A percentile compares a stretch with the other conserved stretches of the same genome.
Conservation (phyloP, 2,797 vertebrate genomes). For the Sphaeramia orbicularis region DNA sequence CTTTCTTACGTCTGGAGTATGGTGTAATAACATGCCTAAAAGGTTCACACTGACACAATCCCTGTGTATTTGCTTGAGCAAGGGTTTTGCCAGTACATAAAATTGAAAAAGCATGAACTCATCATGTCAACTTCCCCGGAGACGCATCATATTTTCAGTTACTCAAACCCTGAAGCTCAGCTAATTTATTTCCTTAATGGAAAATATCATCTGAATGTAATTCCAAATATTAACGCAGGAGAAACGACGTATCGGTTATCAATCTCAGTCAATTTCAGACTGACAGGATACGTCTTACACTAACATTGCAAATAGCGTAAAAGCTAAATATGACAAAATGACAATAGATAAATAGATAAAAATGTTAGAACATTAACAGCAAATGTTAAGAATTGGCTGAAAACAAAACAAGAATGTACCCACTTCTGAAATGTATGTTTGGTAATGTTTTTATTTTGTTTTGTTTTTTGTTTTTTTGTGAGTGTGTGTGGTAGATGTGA, state of each 20-base stretch:
- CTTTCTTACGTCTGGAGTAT: constrained; percentile 26
- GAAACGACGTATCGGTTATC: not conserved
- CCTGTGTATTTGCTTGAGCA: constrained; percentile 16
- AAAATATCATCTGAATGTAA: constrained; percentile 11
- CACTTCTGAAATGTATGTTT: too few species aligned
- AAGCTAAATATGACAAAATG: too few species aligned
- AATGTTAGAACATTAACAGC: too few species aligned
- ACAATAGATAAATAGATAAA: too few species aligned
- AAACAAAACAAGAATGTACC: too few species aligned
- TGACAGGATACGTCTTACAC: too few species aligned
- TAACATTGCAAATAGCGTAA: too few species aligned
- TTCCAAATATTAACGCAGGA: not conserved
- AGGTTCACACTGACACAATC: constrained; percentile 33
- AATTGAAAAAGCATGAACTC: not conserved
- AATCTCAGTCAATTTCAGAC: too few species aligned
- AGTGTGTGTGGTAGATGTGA: too few species aligned
- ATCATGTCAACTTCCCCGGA: constrained; percentile 5
- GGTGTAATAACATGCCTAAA: constrained; percentile 31
- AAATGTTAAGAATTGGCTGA: too few species aligned
- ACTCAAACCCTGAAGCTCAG: constrained; percentile 11
- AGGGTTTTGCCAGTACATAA: constrained; percentile 1
- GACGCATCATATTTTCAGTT: not conserved
- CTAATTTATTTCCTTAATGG: constrained; percentile 10
- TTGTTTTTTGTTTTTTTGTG: too few species aligned
- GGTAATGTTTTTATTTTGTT: too few species aligned